These are phyloP conservation scores for Callopanchax toddi DNA, from an alignment of 2,113 vertebrate genomes.

Conservation along the genomic window DNA sequence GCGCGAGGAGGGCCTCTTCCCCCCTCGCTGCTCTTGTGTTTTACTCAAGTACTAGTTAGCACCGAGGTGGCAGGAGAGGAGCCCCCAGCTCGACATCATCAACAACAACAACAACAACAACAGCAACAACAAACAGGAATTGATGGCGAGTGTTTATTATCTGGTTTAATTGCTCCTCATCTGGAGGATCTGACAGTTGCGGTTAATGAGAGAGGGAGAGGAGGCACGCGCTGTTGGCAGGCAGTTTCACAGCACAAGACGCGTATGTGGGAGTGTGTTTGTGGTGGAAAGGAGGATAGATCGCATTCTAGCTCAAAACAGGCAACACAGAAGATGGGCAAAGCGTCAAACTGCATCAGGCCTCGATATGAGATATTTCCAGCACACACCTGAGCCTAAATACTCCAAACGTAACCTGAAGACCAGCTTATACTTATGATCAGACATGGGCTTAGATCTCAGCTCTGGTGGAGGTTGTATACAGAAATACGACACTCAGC, in stretches of 20 bases:
- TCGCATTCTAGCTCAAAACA: conserved; percentile 57
- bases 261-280: conserved; percentile 49
- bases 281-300: conserved; percentile 45
- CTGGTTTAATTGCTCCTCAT: conserved; percentile 87
- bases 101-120: conserved; percentile 70
- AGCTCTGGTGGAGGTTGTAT: conserved; percentile 19
- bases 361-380: conserved; percentile 42
- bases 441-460: conserved; percentile 11
- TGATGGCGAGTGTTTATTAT: conserved; percentile 86
- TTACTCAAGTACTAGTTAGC: conserved; percentile 84
- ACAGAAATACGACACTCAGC: conserved; percentile 54
- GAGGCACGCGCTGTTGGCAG: conserved; percentile 74
- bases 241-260: conserved; percentile 66
- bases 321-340: conserved; percentile 30
- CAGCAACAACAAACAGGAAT: conserved; percentile 84
- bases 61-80: conserved; percentile 78
- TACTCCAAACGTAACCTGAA: conserved; percentile 19
- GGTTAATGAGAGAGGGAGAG: conserved; percentile 85
- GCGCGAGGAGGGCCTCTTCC: conserved; percentile 69
- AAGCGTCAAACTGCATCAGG: conserved; percentile 49
- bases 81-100: conserved; percentile 71
- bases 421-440: not conserved
- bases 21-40: conserved; percentile 59
- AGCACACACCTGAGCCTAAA: conserved; percentile 22
- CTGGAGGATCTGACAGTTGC: conserved; percentile 86